phyloP scores from a whole-genome alignment of 2,113 vertebrate genomes.

The Vanacampus margaritifer region DNA sequence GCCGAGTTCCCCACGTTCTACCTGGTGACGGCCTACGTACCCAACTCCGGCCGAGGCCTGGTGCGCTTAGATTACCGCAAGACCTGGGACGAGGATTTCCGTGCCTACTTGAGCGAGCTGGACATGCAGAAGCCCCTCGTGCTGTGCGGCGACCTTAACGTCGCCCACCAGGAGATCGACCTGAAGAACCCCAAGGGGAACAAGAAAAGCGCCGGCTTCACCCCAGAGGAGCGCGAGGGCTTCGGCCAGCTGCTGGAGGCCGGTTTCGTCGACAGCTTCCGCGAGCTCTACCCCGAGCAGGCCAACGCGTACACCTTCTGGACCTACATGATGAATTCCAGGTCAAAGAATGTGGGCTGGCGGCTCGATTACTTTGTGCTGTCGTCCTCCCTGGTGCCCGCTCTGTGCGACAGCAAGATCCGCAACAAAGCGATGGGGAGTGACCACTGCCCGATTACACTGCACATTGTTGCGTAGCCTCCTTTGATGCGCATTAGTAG shows the following conservation, averaged over 20 bases:
- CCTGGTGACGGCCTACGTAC: conserved; percentile 83
- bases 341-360: conserved; percentile 88
- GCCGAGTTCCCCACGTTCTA: conserved; percentile 81
- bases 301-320: conserved; percentile 86
- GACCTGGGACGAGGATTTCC: conserved; percentile 85
- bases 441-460: conserved; percentile 88
- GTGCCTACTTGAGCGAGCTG: conserved; percentile 76
- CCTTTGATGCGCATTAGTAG: conserved; percentile 3
- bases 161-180: conserved; percentile 88
- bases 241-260: conserved; percentile 76
- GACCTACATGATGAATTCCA: conserved; percentile 91
- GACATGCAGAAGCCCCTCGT: conserved; percentile 82
- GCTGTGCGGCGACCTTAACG: conserved; percentile 88
- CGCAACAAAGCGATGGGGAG: conserved; percentile 82
- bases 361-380: conserved; percentile 88
- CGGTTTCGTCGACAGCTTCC: conserved; percentile 83
- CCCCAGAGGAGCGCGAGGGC: conserved; percentile 81
- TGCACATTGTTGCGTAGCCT: conserved; percentile 76
- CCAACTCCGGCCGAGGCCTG: conserved; percentile 81
- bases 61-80: conserved; percentile 85
- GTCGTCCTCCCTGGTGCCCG: conserved; percentile 74
- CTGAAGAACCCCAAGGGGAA: conserved; percentile 88
- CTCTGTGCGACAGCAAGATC: conserved; percentile 87
- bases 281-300: conserved; percentile 81
- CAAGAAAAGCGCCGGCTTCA: conserved; percentile 87